Evolutionary conservation across 2,888 invertebrate species (phyloP).

Genomic region (Cephus rjabovi): DNA sequence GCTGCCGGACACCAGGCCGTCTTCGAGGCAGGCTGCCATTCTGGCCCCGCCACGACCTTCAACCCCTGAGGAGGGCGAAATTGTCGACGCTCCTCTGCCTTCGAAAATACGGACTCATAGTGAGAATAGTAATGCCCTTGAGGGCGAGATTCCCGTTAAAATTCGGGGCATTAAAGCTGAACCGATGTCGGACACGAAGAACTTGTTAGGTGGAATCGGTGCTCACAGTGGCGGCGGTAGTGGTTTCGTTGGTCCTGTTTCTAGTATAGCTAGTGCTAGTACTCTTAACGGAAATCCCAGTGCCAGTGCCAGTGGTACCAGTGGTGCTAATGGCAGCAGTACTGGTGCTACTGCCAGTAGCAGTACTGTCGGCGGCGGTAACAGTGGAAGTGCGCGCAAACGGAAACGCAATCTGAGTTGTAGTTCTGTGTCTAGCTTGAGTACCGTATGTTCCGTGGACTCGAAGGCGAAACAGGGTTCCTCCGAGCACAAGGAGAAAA

Average conservation of each 20-base stretch:
- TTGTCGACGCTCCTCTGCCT: slow-evolving; percentile 53
- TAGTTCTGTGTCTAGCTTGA: slow-evolving; percentile 56
- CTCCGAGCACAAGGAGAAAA: slow-evolving; percentile 57
- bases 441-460: slow-evolving; percentile 55
- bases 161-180: slow-evolving; percentile 36
- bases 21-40: slow-evolving; percentile 52
- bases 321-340: slow-evolving; percentile 28
- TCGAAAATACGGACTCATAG: slow-evolving; percentile 42
- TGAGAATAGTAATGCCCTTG: slow-evolving; percentile 15
- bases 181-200: slow-evolving; percentile 37
- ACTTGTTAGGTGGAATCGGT: slow-evolving; percentile 22
- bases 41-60: slow-evolving; percentile 60
- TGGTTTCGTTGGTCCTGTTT: slow-evolving; percentile 12
- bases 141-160: slow-evolving; percentile 13
- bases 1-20: slow-evolving; percentile 68
- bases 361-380: slow-evolving; percentile 30
- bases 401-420: slow-evolving; percentile 57
- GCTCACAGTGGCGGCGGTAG: slow-evolving; percentile 31
- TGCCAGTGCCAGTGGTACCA: slow-evolving; percentile 23
- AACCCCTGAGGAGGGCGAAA: slow-evolving; percentile 63
- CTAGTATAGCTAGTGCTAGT: slow-evolving; percentile 12
- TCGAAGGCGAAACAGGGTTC: slow-evolving; percentile 50
- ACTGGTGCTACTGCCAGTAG: slow-evolving; percentile 36
- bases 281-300: slow-evolving; percentile 21
- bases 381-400: slow-evolving; percentile 43